Evolutionary conservation across 53 echinoderm and acorn worm genomes (phyloP).

Genomic region (Temnopleurus reevesii): DNA sequence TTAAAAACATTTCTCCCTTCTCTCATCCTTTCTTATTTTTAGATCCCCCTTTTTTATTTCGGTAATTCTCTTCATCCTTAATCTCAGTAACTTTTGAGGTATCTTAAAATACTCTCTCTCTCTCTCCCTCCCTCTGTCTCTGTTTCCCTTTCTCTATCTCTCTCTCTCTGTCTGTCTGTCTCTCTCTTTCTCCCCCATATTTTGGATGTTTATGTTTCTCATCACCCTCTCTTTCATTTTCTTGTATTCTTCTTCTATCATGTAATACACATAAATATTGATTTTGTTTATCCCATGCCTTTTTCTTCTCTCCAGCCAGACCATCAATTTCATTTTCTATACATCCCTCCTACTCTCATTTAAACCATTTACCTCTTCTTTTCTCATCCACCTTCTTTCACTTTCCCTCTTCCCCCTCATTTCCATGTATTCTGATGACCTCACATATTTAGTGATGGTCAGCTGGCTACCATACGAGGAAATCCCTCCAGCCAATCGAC

Average conservation of each 20-base stretch:
- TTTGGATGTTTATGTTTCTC: neutral
- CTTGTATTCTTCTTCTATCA: no score
- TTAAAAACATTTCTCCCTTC: neutral
- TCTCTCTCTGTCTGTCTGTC: neutral
- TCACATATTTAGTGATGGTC: conserved; percentile 12
- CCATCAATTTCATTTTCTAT: neutral
- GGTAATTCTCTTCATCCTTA: neutral
- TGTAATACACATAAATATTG: no score
- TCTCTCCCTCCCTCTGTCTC: neutral
- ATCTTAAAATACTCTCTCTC: neutral
- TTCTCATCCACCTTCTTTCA: neutral
- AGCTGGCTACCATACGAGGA: conserved; percentile 34
- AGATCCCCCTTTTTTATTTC: neutral
- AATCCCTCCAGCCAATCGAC: neutral
- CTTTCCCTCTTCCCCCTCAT: neutral
- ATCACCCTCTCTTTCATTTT: neutral
- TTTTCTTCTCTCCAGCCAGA: no score
- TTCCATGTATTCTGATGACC: conserved; percentile 2
- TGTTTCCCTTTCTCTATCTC: neutral
- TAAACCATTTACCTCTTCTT: neutral
- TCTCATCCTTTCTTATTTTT: neutral
- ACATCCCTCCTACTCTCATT: neutral
- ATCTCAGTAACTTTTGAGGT: neutral
- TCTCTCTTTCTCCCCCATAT: neutral
- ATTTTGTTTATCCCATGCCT: no score